These are phyloP conservation scores for Adelges cooleyi DNA, from an alignment of 1,140 invertebrate genomes.

Conservation along the genomic window DNA sequence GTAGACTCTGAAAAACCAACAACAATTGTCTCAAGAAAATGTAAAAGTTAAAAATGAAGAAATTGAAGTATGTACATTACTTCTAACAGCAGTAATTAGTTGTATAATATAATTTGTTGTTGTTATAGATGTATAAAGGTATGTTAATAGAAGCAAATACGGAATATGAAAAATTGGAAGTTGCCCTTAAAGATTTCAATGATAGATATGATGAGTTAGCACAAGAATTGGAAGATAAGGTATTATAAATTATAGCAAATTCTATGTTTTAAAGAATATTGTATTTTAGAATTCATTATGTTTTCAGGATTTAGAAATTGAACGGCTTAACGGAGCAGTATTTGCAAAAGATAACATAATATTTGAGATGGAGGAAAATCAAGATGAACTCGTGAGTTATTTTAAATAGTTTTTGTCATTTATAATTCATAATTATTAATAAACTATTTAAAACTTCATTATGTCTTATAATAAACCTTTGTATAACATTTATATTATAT, in stretches of 20 bases:
- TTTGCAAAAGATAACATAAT: constrained; percentile 4
- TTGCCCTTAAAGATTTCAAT: background rate
- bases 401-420: too few species aligned
- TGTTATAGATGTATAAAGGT: constrained; percentile 5
- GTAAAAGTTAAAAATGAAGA: background rate
- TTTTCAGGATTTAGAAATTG: constrained; percentile 28
- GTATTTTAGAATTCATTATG: constrained; percentile 7
- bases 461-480: too few species aligned
- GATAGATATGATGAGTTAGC: background rate
- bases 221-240: constrained; percentile 1
- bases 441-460: too few species aligned
- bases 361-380: background rate
- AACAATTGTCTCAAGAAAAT: background rate
- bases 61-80: constrained; percentile 3
- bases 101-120: background rate
- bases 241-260: background rate
- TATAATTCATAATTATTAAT: too few species aligned
- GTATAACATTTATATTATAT: too few species aligned
- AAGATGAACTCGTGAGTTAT: background rate
- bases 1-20: background rate
- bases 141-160: background rate
- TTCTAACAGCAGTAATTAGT: background rate
- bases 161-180: constrained; percentile 16
- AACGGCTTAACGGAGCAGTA: constrained; percentile 20
- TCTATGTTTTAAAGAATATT: background rate